A percentile compares a stretch with the other conserved stretches of the same genome.
Conservation (phyloP, 2,888 invertebrate genomes). For the Neoaliturus tenellus region DNA sequence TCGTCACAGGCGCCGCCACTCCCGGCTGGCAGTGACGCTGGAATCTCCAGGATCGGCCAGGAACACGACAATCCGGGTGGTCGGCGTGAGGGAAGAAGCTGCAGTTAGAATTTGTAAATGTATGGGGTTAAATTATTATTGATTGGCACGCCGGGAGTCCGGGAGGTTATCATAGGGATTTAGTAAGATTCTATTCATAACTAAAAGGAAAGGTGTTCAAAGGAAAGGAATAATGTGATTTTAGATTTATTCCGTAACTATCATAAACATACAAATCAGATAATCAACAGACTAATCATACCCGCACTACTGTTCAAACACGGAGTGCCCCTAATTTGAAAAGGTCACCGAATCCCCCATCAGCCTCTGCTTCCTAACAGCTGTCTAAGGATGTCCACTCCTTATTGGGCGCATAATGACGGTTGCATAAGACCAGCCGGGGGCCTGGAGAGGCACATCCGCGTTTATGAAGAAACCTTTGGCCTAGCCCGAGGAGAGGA, state of each 20-base stretch:
- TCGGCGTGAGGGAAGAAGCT: no score
- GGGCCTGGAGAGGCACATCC: background rate
- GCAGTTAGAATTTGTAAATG: no score
- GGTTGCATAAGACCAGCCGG: background rate
- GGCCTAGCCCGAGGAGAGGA: conserved; percentile 7
- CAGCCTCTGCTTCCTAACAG: background rate
- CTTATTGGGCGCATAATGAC: background rate
- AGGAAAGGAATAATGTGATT: no score
- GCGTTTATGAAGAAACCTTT: conserved; percentile 32
- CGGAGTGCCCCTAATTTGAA: no score
- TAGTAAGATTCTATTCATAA: no score
- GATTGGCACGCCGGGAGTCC: background rate
- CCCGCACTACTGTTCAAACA: no score
- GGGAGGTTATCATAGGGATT: no score
- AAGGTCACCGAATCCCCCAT: conserved; percentile 20
- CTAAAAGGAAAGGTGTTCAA: no score
- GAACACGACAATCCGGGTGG: background rate
- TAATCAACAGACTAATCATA: no score
- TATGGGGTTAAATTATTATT: background rate
- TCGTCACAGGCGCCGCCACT: background rate
- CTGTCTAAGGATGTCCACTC: conserved; percentile 3
- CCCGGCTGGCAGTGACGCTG: background rate
- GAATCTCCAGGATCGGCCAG: background rate
- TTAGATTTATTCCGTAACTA: no score
- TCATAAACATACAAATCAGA: no score